A percentile compares a stretch with the other conserved stretches of the same genome.
Evolutionary conservation across 2,888 invertebrate species (phyloP).

Genomic region (Alloplasta piceator): DNA sequence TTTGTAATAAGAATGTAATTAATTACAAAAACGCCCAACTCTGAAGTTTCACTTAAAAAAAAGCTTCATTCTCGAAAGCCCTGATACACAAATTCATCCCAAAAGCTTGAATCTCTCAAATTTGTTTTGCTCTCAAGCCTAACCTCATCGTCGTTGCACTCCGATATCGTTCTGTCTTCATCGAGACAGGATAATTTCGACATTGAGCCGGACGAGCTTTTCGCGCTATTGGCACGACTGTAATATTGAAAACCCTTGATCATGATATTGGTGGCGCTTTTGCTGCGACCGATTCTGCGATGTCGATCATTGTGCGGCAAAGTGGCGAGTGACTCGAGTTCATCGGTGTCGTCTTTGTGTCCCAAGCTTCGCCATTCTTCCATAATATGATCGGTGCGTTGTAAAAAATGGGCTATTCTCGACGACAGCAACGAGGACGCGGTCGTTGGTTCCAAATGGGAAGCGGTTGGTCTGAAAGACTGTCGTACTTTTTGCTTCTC

Average conservation of each 20-base stretch:
- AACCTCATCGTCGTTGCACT: conserved; percentile 77
- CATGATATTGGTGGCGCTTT: conserved; percentile 91
- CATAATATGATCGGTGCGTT: conserved; percentile 94
- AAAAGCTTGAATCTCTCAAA: neutral
- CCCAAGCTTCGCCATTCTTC: conserved; percentile 93
- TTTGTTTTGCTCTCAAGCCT: conserved; percentile 57
- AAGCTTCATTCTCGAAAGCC: no score
- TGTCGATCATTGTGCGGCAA: conserved; percentile 63
- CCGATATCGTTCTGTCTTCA: conserved; percentile 79
- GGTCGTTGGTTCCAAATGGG: conserved; percentile 90
- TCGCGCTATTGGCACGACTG: conserved; percentile 80
- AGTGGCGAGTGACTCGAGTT: conserved; percentile 68
- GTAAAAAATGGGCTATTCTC: conserved; percentile 92
- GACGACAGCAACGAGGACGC: conserved; percentile 90
- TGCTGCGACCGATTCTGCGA: conserved; percentile 67
- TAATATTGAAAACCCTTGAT: conserved; percentile 92
- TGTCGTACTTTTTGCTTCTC: conserved; percentile 89
- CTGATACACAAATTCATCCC: no score
- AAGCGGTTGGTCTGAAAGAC: conserved; percentile 89
- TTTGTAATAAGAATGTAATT: no score
- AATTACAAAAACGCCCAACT: no score
- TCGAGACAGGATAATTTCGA: conserved; percentile 67
- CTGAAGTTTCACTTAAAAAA: no score
- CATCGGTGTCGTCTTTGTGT: conserved; percentile 85
- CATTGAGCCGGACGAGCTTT: conserved; percentile 74